Base-by-base conservation (phyloP, 2,797 vertebrate species). In the Girardinus metallicus region DNA sequence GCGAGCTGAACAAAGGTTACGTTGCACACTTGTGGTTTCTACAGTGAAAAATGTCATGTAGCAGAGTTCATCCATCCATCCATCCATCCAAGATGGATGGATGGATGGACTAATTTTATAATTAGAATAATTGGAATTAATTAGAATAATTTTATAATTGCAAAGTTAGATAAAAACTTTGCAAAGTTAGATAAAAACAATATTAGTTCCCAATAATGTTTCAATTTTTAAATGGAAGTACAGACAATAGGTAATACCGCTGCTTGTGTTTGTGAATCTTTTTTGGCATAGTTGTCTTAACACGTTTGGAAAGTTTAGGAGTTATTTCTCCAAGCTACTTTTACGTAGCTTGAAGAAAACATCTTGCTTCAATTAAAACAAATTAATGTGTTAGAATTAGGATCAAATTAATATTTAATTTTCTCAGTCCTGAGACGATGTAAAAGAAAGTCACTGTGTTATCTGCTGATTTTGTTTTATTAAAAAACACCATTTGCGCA, bases 161-260 rank as follows among this genome's bases (percentile, higher is more conserved):
- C 46, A 43, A 83, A 7, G 1, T n/a, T 26, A 80, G 72, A 82
- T 49, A 71, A n/a, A n/a, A n/a, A n/a, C n/a, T n/a, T 0, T 39
- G 36, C 47, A 44, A 83, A 9, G 1, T 29, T n/a, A 78, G 73
- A 83, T 51, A 72, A 51, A 39, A 60, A n/a, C 26, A 53, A 82
- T 21, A 68, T 7, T 36, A 47, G n/a, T 13, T 82, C 31, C 74
- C 70, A 77, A 66, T 79, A 31, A 62, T 73, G 29, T 39, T 80
- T 9, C 18, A 5, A 39, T 78, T 83, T 77, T 77, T 55, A 55
- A 49, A 82, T n/a, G 49, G 5, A 79, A 60, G 29, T 81, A 31
- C 51, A 81, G 46, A 46, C 21, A 74, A 77, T 46, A 75, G 64
- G 68, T 80, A 68, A 85, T 34, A 79, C 78, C 78, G 53, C 53